These are phyloP conservation scores for Gyrodactylus bullatarudis DNA, from an alignment of 1,140 invertebrate genomes.

Conservation along the genomic window DNA sequence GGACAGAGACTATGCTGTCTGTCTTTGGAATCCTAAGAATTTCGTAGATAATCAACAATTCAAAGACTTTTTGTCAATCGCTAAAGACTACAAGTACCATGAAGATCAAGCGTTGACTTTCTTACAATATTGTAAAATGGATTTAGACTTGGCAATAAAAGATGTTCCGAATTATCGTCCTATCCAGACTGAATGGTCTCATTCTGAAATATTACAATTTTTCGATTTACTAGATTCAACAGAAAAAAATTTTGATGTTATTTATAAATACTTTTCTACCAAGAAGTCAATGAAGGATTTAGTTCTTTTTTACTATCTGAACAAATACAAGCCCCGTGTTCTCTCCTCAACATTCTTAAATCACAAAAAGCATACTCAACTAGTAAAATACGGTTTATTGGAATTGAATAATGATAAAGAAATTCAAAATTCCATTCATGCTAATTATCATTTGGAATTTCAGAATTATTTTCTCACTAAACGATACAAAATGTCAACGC, in stretches of 20 bases:
- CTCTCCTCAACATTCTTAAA: neutral
- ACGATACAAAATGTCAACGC: neutral
- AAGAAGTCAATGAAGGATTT: neutral
- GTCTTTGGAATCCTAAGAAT: neutral
- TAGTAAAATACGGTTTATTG: neutral
- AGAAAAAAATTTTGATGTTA: neutral
- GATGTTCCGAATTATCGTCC: neutral
- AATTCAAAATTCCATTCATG: neutral
- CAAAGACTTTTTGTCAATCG: neutral
- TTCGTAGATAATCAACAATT: neutral
- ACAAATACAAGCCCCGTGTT: neutral
- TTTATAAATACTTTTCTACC: neutral
- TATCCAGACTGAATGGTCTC: neutral
- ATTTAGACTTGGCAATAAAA: neutral
- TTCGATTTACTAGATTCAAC: neutral
- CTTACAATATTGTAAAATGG: neutral
- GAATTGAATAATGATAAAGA: neutral
- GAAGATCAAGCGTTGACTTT: neutral
- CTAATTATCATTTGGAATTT: neutral
- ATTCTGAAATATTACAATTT: neutral
- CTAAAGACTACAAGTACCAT: neutral
- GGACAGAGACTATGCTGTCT: too few species aligned
- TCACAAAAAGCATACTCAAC: neutral
- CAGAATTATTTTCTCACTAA: neutral
- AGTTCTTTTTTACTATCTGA: neutral